Conservation (phyloP, 1,140 invertebrate genomes). For the Microplitis demolitor region DNA sequence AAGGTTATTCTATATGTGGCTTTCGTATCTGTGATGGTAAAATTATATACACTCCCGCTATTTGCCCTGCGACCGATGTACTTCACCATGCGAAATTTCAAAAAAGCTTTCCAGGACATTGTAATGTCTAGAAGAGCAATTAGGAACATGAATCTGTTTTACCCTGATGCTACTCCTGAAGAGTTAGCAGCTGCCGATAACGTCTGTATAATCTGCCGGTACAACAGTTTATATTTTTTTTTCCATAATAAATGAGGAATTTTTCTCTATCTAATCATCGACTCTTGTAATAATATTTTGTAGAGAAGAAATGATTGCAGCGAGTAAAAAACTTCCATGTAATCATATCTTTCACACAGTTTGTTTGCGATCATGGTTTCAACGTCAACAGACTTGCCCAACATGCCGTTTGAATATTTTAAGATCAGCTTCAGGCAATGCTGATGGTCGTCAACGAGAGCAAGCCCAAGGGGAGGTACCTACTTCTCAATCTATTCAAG, state of each 20-base stretch:
- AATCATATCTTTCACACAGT: conserved; percentile 99
- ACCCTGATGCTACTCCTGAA: conserved; percentile 94
- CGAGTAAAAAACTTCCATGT: conserved; percentile 97
- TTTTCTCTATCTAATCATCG: conserved; percentile 18
- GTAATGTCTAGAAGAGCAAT: conserved; percentile 96
- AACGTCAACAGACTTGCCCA: conserved; percentile 98
- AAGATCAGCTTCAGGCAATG: conserved; percentile 64
- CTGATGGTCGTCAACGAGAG: conserved; percentile 46
- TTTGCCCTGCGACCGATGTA: conserved; percentile 99
- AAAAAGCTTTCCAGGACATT: conserved; percentile 97
- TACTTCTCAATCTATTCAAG: conserved; percentile 54
- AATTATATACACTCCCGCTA: conserved; percentile 95
- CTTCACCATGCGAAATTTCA: conserved; percentile 95
- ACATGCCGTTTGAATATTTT: conserved; percentile 97
- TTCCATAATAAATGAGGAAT: neutral
- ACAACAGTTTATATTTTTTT: conserved; percentile 49
- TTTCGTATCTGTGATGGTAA: conserved; percentile 96
- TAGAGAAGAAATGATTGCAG: conserved; percentile 68
- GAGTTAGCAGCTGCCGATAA: conserved; percentile 94
- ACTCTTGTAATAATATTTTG: conserved; percentile 17
- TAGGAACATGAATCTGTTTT: conserved; percentile 97
- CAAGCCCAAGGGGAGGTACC: conserved; percentile 49
- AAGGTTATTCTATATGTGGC: conserved; percentile 90
- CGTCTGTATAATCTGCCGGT: conserved; percentile 98
- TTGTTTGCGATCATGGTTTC: conserved; percentile 99